Base-by-base conservation (phyloP, 2,888 invertebrate species). In the Mythimna impura region DNA sequence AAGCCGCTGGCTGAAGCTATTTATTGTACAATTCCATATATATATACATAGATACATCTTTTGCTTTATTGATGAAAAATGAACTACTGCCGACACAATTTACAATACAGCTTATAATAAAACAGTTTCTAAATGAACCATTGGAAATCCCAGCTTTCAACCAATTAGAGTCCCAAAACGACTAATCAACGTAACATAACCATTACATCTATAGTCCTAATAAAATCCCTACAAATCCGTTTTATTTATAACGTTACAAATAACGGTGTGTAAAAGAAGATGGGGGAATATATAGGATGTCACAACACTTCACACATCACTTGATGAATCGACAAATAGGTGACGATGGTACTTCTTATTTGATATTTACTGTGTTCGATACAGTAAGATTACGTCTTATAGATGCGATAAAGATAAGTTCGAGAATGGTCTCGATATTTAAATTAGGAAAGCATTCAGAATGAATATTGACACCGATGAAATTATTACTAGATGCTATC, bases 261-360 rank as follows among this genome's bases (percentile, higher is more conserved):
- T 82, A 85, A 81, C 81, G 71, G 80, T 78, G 65, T 80, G 84
- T 87, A 88, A 87, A 77, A 86, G 78, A 84, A 86, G 77, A 87
- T 84, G 77, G 60, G 71, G 79, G 81, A 80, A 83, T 81, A 82
- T 76, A 83, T 71, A 75, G 68, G 68, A 74, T 89, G 89, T 88
- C 89, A 91, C 84, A 91, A 91, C 91, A 91, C 84, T 94, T 94
- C 90, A 93, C 94, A 94, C 93, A 86, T 89, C 89, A 86, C 84
- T 91, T 89, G 90, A 89, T 87, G 83, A 88, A 87, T 88, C 79
- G 89, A 93, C 94, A 94, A 94, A 94, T 92, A 91, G 89, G 89
- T 91, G 89, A 83, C 85, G 91, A 94, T 91, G 92, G 92, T 92
- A 90, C 84, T 88, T 87, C 84, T 89, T 84, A 86, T 90, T 91